Base-by-base conservation (phyloP, 2,888 invertebrate species). In the Cynaeus angustus region DNA sequence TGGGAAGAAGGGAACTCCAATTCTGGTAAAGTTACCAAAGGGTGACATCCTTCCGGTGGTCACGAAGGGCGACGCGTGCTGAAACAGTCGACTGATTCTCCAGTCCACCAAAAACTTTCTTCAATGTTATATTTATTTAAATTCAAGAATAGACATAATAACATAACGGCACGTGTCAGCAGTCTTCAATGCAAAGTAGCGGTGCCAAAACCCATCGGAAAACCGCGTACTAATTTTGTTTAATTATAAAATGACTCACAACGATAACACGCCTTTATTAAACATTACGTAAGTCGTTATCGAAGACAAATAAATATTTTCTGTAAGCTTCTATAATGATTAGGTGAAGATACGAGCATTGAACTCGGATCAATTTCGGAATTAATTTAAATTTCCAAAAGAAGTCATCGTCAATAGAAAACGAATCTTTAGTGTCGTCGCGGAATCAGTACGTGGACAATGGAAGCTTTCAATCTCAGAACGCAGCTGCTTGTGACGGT, bases 11-110 rank as follows among this genome's bases (percentile, higher is more conserved):
- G 70, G 68, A 70, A 70, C 72, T 72, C 70, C 71, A 72, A 73
- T 62, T 68, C 71, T 61, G 69, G 74, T 72, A 71, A 72, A 74
- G 72, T 72, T 69, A 70, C 66, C n/a, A 62, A 43, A 72, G 74
- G 75, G 69, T 75, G 70, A 77, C 78, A 77, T 78, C 78, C 77
- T 77, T 78, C 78, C 78, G 77, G 77, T 75, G 71, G 66, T 70
- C n/a, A n/a, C 73, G 72, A 50, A 73, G 67, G 28, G 4, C 5
- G 28, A 28, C 28, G 43, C 68, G 67, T 72, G 70, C 62, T 71
- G n/a, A n/a, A n/a, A 21, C 21, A 21, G 21, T 21, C n/a, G 33
- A 33, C n/a, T 33, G 28, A 28, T 28, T 9, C n/a, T 33, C 7
- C 9, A n/a, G 33, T 33, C 7, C 33, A 28, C 28, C 28, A n/a